Percentiles rank a stretch among this genome's conserved stretches.
These are phyloP conservation scores for Psilopogon haemacephalus DNA, from an alignment of 2,113 vertebrate species.

Conservation along the genomic window DNA sequence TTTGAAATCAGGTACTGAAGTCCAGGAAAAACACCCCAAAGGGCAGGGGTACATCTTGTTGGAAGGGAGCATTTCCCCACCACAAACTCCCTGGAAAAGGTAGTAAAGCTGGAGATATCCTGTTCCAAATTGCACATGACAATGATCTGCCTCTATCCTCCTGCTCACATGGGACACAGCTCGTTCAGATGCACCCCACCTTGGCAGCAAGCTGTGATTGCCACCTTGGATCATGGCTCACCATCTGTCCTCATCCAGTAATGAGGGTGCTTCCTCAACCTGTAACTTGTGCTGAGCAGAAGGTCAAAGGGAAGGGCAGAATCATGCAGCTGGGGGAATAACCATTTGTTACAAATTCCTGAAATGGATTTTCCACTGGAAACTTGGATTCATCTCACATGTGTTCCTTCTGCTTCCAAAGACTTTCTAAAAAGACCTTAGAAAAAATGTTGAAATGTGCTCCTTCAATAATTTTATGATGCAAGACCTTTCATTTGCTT, in stretches of 20 bases:
- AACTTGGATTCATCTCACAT: background rate
- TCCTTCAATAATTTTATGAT: background rate
- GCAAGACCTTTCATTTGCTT: background rate
- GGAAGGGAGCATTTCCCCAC: fast-evolving
- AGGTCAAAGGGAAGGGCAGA: background rate
- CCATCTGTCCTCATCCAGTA: background rate
- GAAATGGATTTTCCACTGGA: background rate
- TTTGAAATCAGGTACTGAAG: background rate
- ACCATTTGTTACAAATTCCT: background rate
- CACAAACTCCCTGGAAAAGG: background rate
- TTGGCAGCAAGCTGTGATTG: fast-evolving
- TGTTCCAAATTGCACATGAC: fast-evolving
- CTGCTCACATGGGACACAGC: too few relatives aligned
- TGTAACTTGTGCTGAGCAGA: background rate
- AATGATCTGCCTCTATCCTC: background rate
- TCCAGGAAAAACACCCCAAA: background rate
- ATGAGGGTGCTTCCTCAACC: background rate
- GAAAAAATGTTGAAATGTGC: background rate
- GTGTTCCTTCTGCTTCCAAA: background rate
- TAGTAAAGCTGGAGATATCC: background rate
- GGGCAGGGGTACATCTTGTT: background rate
- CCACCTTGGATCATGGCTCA: fast-evolving
- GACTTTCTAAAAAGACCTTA: background rate
- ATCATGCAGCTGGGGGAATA: too few relatives aligned
- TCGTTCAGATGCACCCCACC: background rate